phyloP scores from a whole-genome alignment of 1,140 invertebrate species.

The Onthophagus taurus region DNA sequence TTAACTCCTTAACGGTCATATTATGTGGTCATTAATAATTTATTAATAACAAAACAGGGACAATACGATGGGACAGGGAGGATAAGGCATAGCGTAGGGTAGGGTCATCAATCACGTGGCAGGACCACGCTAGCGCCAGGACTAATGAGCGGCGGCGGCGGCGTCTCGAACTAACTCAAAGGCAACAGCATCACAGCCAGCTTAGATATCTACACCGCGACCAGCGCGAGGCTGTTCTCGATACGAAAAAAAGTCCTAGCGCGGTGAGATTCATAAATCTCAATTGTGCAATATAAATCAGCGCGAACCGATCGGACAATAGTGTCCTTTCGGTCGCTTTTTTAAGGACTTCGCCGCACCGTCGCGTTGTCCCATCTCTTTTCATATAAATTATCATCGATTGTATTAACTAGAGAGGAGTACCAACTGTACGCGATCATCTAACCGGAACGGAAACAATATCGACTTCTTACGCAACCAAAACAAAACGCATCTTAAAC shows the following conservation, averaged over 20 bases:
- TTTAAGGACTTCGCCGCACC: not conserved
- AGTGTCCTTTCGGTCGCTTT: slow-evolving; percentile 6
- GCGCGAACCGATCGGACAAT: slow-evolving; percentile 9
- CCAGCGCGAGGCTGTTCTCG: too few species aligned
- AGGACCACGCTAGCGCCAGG: slow-evolving; percentile 11
- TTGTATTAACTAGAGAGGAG: too few species aligned
- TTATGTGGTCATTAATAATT: too few species aligned
- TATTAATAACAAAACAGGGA: slow-evolving; percentile 8
- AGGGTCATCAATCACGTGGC: slow-evolving; percentile 10
- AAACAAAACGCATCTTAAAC: not conserved
- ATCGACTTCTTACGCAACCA: not conserved
- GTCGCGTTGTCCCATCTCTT: not conserved
- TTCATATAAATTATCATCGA: too few species aligned
- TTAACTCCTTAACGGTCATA: too few species aligned
- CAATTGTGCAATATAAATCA: slow-evolving; percentile 10
- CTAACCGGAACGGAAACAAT: too few species aligned
- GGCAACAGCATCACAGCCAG: not conserved
- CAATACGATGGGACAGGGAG: not conserved
- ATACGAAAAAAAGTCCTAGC: slow-evolving; percentile 10
- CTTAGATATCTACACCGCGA: not conserved
- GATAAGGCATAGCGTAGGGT: not conserved
- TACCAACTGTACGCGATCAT: too few species aligned
- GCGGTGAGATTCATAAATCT: slow-evolving; percentile 12
- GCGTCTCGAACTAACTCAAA: slow-evolving; percentile 10
- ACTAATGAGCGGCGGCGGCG: slow-evolving; percentile 9